phyloP scores from a whole-genome alignment of 2,888 invertebrate species.

The Tipula unca region DNA sequence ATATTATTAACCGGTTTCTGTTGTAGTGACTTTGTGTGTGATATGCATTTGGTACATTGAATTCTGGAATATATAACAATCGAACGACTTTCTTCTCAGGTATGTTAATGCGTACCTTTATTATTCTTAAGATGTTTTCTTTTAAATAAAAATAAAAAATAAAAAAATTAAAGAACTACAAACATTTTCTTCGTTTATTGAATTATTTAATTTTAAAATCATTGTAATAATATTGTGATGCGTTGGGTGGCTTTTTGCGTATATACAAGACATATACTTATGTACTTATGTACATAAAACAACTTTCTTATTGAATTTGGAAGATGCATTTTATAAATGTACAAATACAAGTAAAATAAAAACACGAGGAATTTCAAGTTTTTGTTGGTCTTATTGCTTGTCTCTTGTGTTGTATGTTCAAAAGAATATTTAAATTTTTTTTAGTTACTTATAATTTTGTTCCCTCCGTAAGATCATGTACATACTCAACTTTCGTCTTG shows the following conservation, averaged over 20 bases:
- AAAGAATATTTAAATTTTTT: not conserved
- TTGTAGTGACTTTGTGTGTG: not conserved
- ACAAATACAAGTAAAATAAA: not conserved
- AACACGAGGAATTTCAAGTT: not conserved
- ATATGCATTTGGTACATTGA: not conserved
- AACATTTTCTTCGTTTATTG: not conserved
- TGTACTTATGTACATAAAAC: not conserved
- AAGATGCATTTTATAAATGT: not conserved
- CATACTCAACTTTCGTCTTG: not conserved
- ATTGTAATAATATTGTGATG: not conserved
- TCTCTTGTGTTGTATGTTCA: not conserved
- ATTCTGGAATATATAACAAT: not conserved
- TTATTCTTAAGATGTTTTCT: not conserved
- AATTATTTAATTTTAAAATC: not conserved
- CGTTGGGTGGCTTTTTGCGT: not conserved
- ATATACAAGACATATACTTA: no score
- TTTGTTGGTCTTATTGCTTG: not conserved
- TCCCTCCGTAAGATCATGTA: not conserved
- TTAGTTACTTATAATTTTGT: not conserved
- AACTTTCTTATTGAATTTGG: not conserved
- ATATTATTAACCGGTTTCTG: not conserved
- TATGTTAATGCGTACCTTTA: not conserved
- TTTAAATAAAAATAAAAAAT: not conserved
- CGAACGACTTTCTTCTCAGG: constrained; percentile 14
- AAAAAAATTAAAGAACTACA: not conserved